Evolutionary conservation across 2,888 invertebrate genomes (phyloP).

Genomic region (Diplazon laetatorius): DNA sequence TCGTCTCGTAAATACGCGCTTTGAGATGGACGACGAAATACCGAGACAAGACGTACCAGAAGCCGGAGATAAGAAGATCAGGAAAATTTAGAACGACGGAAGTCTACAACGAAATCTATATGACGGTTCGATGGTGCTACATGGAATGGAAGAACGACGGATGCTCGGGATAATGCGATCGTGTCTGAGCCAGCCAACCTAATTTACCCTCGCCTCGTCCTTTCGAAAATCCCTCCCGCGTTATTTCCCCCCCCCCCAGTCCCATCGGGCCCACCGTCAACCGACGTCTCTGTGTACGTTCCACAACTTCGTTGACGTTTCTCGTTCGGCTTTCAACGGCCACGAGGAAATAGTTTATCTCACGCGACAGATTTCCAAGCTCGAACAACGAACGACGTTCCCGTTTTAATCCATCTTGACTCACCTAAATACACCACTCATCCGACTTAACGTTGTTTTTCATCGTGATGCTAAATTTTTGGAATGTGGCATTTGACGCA

Average conservation of each 20-base stretch:
- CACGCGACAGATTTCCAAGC: slow-evolving; percentile 10
- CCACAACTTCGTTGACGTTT: slow-evolving; percentile 55
- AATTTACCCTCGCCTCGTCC: slow-evolving; percentile 46
- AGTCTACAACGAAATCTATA: slow-evolving; percentile 20
- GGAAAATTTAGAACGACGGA: slow-evolving; percentile 4
- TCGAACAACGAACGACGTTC: slow-evolving; percentile 24
- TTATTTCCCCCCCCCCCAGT: slow-evolving; percentile 17
- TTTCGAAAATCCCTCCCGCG: slow-evolving; percentile 18
- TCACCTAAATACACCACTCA: slow-evolving; percentile 14
- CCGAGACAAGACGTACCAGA: background rate
- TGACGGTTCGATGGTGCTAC: slow-evolving; percentile 15
- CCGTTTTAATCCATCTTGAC: slow-evolving; percentile 13
- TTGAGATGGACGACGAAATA: background rate
- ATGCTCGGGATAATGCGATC: slow-evolving; percentile 52
- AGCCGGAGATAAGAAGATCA: background rate
- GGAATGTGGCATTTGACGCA: background rate
- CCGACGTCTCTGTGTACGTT: slow-evolving; percentile 27
- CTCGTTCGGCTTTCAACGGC: slow-evolving; percentile 20
- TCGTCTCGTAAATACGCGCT: too few species aligned
- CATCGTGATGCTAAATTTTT: background rate
- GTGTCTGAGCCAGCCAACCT: slow-evolving; percentile 46
- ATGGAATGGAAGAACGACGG: slow-evolving; percentile 39
- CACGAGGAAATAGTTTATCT: slow-evolving; percentile 36
- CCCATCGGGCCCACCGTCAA: background rate
- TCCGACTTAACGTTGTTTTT: slow-evolving; percentile 1